A percentile compares a stretch with the other conserved stretches of the same genome.
phyloP scores from a whole-genome alignment of 35 echinoderm and acorn worm genomes.

The Ptychodera flava region DNA sequence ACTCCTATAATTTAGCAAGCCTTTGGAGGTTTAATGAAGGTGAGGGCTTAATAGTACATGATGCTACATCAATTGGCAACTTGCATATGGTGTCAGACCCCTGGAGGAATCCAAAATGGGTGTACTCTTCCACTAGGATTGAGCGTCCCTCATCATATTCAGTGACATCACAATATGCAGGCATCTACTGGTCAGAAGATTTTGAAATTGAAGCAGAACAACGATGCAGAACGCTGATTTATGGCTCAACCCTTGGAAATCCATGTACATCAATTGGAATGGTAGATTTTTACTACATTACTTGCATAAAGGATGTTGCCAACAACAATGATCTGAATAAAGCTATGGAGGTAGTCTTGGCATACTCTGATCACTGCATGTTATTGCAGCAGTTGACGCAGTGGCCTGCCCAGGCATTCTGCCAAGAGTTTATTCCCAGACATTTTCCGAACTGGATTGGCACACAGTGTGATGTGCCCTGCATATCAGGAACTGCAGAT shows the following conservation, averaged over 20 bases:
- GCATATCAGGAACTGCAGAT: conserved; percentile 3
- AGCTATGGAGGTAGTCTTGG: conserved; percentile 64
- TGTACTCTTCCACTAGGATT: conserved; percentile 50
- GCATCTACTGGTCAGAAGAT: background rate
- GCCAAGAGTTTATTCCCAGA: conserved; percentile 43
- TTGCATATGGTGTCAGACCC: conserved; percentile 27
- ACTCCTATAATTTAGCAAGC: conserved; percentile 25
- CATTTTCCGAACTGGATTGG: conserved; percentile 78
- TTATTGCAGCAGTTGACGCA: background rate
- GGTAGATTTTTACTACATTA: conserved; percentile 45
- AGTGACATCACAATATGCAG: conserved; percentile 8
- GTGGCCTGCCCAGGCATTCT: conserved; percentile 51
- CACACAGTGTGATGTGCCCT: conserved; percentile 12
- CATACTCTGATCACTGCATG: conserved; percentile 58
- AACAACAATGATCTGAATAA: conserved; percentile 5
- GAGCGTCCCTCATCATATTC: background rate
- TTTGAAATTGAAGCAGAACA: too few relatives aligned
- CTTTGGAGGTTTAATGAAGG: conserved; percentile 75
- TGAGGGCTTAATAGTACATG: conserved; percentile 49
- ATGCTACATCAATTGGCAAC: conserved; percentile 27
- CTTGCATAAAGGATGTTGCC: conserved; percentile 49
- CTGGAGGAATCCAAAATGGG: conserved; percentile 56
- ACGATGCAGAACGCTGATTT: too few relatives aligned
- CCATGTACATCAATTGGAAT: background rate
- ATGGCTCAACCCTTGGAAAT: background rate